These are phyloP conservation scores for Sisyra nigra DNA, from an alignment of 2,888 invertebrate genomes.

Conservation along the genomic window DNA sequence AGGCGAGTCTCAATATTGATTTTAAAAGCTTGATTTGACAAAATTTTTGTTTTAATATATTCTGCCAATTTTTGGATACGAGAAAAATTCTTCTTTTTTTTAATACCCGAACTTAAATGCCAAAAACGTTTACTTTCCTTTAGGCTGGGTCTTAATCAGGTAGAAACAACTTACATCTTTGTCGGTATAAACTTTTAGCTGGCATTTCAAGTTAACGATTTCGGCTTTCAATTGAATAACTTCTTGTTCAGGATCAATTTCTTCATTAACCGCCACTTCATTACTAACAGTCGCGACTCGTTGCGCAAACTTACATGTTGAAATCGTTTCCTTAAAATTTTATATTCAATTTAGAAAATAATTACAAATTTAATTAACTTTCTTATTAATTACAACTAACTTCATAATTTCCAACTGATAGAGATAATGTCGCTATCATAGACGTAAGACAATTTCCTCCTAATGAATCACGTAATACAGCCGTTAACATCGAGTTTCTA, in stretches of 20 bases:
- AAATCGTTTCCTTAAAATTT: constrained; percentile 30
- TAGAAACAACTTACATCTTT: constrained; percentile 12
- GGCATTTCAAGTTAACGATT: constrained; percentile 23
- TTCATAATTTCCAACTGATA: constrained; percentile 21
- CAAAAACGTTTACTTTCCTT: too few relatives aligned
- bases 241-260: constrained; percentile 26
- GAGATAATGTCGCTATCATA: constrained; percentile 32
- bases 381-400: constrained; percentile 12
- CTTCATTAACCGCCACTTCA: constrained; percentile 27
- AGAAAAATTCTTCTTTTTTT: too few relatives aligned
- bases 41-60: too few relatives aligned
- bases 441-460: constrained; percentile 35
- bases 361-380: too few relatives aligned
- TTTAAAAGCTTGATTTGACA: too few relatives aligned
- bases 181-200: constrained; percentile 18
- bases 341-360: too few relatives aligned
- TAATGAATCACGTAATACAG: constrained; percentile 33
- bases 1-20: too few relatives aligned
- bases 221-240: constrained; percentile 27
- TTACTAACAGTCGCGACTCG: constrained; percentile 32
- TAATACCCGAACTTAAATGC: too few relatives aligned
- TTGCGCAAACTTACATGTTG: constrained; percentile 36
- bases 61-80: too few relatives aligned
- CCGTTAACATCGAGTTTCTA: constrained; percentile 35
- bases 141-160: neutral